Conservation (phyloP, 1,140 invertebrate species). For the Battus philenor region DNA sequence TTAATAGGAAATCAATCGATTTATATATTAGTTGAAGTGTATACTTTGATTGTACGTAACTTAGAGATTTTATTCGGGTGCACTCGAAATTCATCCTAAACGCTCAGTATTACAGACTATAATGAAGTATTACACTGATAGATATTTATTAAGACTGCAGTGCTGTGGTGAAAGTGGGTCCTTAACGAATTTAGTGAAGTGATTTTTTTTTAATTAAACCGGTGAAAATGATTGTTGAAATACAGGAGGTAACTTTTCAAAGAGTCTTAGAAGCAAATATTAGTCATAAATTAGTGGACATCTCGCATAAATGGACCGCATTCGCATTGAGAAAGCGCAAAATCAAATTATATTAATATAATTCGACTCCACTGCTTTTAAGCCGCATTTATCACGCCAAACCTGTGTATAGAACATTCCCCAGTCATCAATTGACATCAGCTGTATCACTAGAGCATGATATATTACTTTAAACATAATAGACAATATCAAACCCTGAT, state of each 20-base stretch:
- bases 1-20: conserved; percentile 3
- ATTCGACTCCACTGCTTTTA: conserved; percentile 9
- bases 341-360: neutral
- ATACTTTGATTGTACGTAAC: neutral
- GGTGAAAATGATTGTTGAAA: conserved; percentile 68
- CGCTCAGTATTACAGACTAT: conserved; percentile 11
- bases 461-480: neutral
- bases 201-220: conserved; percentile 29
- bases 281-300: conserved; percentile 8
- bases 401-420: conserved; percentile 7
- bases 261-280: conserved; percentile 15
- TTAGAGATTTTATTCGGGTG: conserved; percentile 1
- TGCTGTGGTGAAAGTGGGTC: conserved; percentile 18
- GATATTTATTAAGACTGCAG: conserved; percentile 14
- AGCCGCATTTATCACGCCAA: conserved; percentile 12
- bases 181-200: conserved; percentile 28
- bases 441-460: conserved; percentile 1
- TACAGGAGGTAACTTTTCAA: conserved; percentile 58
- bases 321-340: conserved; percentile 8
- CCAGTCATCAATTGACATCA: conserved; percentile 8
- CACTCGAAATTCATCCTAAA: conserved; percentile 10
- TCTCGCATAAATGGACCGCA: conserved; percentile 17
- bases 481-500: neutral
- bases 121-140: conserved; percentile 10
- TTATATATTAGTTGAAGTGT: conserved; percentile 4